phyloP scores from a whole-genome alignment of 2,797 vertebrate species.

The Labroides dimidiatus region DNA sequence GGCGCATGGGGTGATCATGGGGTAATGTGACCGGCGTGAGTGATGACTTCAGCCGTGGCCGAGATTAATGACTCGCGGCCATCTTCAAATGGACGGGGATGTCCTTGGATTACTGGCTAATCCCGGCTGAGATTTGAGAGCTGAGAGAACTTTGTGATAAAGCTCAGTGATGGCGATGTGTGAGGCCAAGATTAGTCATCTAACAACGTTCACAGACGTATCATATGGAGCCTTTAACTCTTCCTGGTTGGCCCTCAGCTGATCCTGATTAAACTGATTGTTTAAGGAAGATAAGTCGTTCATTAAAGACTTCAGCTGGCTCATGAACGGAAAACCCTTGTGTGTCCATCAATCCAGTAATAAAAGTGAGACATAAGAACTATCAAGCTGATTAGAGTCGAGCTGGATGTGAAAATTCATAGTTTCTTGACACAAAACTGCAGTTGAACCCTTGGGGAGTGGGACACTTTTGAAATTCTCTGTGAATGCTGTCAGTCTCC shows the following conservation, averaged over 20 bases:
- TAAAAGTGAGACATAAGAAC: no score
- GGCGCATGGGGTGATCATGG: slow-evolving; percentile 10
- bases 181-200: slow-evolving; percentile 39
- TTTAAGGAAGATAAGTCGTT: slow-evolving; percentile 27
- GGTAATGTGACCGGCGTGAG: slow-evolving; percentile 30
- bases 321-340: background rate
- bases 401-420: background rate
- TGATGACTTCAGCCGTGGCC: slow-evolving; percentile 7
- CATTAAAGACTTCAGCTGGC: background rate
- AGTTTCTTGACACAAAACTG: no score
- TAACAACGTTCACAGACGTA: background rate
- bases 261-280: slow-evolving; percentile 16
- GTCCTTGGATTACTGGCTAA: slow-evolving; percentile 58
- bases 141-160: slow-evolving; percentile 38
- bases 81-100: slow-evolving; percentile 47
- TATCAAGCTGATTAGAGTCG: no score
- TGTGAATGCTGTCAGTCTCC: no score
- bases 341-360: background rate
- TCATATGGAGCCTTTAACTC: background rate
- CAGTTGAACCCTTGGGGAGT: no score
- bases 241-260: background rate
- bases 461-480: no score
- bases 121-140: slow-evolving; percentile 42
- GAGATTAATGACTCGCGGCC: slow-evolving; percentile 35
- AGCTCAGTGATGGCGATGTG: slow-evolving; percentile 13